Conservation (phyloP, 2,888 invertebrate genomes). For the Creontiades dilutus region DNA sequence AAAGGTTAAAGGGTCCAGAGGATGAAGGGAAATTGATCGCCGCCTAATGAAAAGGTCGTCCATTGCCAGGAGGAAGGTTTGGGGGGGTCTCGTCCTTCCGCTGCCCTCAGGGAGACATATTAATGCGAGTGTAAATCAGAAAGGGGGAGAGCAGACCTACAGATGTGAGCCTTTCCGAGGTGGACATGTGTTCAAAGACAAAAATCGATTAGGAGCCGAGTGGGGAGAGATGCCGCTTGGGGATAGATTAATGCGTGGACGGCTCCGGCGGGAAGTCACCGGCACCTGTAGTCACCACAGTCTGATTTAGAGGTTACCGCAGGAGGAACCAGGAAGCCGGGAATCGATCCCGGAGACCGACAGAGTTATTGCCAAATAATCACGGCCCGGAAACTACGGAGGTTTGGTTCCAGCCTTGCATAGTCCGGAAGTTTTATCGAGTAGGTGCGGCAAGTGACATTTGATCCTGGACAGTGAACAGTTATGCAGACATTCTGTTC, state of each 20-base stretch:
- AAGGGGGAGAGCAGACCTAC: conserved; percentile 51
- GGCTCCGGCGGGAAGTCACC: conserved; percentile 37
- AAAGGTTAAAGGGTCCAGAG: conserved; percentile 26
- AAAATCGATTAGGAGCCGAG: conserved; percentile 64
- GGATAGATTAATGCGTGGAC: conserved; percentile 58
- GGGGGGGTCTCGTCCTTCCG: not conserved
- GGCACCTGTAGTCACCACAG: conserved; percentile 67
- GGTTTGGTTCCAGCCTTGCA: no score
- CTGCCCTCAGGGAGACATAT: conserved; percentile 68
- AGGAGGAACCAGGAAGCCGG: not conserved
- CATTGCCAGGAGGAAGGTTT: not conserved
- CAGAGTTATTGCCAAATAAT: not conserved
- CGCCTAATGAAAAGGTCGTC: conserved; percentile 62
- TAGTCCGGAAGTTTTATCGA: no score
- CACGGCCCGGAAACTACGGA: not conserved
- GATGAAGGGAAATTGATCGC: conserved; percentile 64
- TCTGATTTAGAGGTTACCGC: conserved; percentile 51
- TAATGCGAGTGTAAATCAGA: conserved; percentile 69
- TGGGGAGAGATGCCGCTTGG: not conserved
- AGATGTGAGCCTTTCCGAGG: conserved; percentile 64
- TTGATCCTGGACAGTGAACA: no score
- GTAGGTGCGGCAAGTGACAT: no score
- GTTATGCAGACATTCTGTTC: no score
- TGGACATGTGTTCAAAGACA: conserved; percentile 69
- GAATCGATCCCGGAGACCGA: conserved; percentile 20